A percentile compares a stretch with the other conserved stretches of the same genome.
Conservation (phyloP, 2,888 invertebrate genomes). For the Coecobrya sp. region DNA sequence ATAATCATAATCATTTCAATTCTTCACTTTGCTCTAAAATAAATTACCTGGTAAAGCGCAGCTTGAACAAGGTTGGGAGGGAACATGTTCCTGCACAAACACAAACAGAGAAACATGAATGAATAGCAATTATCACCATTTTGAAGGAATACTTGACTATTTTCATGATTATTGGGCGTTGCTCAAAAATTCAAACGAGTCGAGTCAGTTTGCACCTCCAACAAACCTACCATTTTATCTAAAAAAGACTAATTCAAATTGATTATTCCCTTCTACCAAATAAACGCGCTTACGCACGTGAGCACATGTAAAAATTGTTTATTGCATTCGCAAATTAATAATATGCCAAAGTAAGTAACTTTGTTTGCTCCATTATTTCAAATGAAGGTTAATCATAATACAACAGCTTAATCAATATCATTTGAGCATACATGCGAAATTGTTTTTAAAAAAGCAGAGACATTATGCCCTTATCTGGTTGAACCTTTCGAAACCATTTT, state of each 20-base stretch:
- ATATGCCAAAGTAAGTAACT: background rate
- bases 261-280: background rate
- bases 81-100: conserved; percentile 95
- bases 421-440: background rate
- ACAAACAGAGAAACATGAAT: conserved; percentile 13
- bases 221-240: background rate
- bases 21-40: conserved; percentile 20
- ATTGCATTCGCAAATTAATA: background rate
- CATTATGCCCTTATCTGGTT: conserved; percentile 4
- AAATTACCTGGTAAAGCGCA: conserved; percentile 92
- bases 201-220: conserved; percentile 22
- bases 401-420: conserved; percentile 17
- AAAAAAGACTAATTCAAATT: conserved; percentile 21
- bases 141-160: conserved; percentile 15
- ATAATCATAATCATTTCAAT: background rate
- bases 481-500: background rate
- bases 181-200: conserved; percentile 28
- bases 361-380: conserved; percentile 16
- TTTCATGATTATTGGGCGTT: conserved; percentile 71
- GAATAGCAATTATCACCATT: conserved; percentile 67
- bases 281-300: background rate
- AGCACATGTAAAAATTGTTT: background rate
- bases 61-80: conserved; percentile 97
- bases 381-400: background rate
- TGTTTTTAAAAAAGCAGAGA: background rate